Evolutionary conservation across 2,888 invertebrate genomes (phyloP).

Genomic region (Ligdia adustata): DNA sequence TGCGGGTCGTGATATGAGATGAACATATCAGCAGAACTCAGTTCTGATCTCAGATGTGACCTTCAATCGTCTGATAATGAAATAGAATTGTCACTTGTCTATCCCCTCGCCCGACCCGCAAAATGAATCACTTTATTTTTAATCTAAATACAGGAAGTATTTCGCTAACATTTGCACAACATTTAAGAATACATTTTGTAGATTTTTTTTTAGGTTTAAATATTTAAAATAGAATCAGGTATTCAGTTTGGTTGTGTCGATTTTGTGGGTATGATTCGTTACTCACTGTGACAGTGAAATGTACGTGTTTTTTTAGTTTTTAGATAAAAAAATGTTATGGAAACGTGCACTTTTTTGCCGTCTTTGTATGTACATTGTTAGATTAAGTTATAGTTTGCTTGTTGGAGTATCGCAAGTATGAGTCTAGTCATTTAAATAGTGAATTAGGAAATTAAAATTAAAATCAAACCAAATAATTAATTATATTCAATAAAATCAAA

Average conservation of each 20-base stretch:
- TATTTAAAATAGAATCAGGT: slow-evolving; percentile 6
- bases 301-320: neutral
- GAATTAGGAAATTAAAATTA: too few relatives aligned
- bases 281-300: too few relatives aligned
- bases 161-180: slow-evolving; percentile 4
- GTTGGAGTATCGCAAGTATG: too few relatives aligned
- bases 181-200: slow-evolving; percentile 9
- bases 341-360: too few relatives aligned
- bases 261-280: neutral
- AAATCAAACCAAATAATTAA: too few relatives aligned
- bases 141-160: slow-evolving; percentile 14
- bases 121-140: too few relatives aligned
- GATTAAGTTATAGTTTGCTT: too few relatives aligned
- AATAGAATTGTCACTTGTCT: slow-evolving; percentile 8
- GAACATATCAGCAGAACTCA: slow-evolving; percentile 2
- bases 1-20: neutral
- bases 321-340: too few relatives aligned
- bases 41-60: slow-evolving; percentile 3
- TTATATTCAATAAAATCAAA: too few relatives aligned
- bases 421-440: too few relatives aligned
- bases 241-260: neutral
- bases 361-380: too few relatives aligned
- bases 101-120: neutral
- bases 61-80: slow-evolving; percentile 10
- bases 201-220: slow-evolving; percentile 3